These are phyloP conservation scores for Metallyticus violacea DNA, from an alignment of 2,888 invertebrate genomes.

Conservation along the genomic window DNA sequence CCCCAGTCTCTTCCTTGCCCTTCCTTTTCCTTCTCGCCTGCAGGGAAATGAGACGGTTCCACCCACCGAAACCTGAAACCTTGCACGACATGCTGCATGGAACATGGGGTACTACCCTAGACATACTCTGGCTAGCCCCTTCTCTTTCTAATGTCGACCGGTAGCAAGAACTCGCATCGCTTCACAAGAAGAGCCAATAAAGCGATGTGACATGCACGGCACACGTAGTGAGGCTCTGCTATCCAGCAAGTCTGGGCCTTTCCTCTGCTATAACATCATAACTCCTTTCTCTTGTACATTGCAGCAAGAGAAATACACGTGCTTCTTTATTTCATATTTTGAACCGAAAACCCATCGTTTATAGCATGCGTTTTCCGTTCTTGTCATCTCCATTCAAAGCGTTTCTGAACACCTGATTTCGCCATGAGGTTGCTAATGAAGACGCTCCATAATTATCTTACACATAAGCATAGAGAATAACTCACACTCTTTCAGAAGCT, in stretches of 20 bases:
- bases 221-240: neutral
- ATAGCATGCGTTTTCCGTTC: too few relatives aligned
- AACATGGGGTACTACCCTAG: neutral
- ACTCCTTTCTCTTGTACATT: too few relatives aligned
- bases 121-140: neutral
- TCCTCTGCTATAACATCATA: neutral
- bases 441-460: too few relatives aligned
- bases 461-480: too few relatives aligned
- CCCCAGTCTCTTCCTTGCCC: neutral
- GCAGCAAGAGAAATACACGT: too few relatives aligned
- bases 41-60: neutral
- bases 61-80: slow-evolving; percentile 2
- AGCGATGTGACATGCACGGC: neutral
- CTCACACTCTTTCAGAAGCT: too few relatives aligned
- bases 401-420: too few relatives aligned
- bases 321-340: too few relatives aligned
- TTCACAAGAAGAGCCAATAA: neutral
- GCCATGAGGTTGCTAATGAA: too few relatives aligned
- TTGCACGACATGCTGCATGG: neutral
- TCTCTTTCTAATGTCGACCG: neutral
- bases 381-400: too few relatives aligned
- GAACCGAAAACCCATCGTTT: too few relatives aligned
- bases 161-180: neutral
- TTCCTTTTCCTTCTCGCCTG: neutral
- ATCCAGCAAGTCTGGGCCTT: neutral